Conservation (phyloP, 2,888 invertebrate genomes). For the Eurois occulta region DNA sequence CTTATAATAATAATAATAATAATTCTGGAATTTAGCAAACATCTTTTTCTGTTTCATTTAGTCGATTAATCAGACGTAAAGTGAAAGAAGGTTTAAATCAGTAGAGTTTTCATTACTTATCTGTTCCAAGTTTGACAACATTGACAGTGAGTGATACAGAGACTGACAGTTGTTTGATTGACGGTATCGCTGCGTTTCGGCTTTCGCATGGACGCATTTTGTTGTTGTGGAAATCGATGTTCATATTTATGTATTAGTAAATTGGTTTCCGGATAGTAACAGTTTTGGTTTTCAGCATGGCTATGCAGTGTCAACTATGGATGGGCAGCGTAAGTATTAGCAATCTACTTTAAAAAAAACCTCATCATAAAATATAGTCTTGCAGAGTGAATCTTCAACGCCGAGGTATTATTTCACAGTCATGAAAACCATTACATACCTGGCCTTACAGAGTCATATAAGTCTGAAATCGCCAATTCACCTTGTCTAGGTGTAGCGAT, state of each 20-base stretch:
- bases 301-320: slow-evolving; percentile 95
- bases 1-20: too few relatives aligned
- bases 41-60: not conserved
- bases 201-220: slow-evolving; percentile 1
- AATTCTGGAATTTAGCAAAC: not conserved
- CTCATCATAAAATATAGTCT: not conserved
- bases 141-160: not conserved
- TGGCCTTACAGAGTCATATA: not conserved
- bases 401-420: not conserved
- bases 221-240: slow-evolving; percentile 16
- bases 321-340: slow-evolving; percentile 95
- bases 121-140: not conserved
- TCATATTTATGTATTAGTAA: not conserved
- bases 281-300: slow-evolving; percentile 63
- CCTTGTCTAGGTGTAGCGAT: not conserved
- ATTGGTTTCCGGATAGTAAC: slow-evolving; percentile 6
- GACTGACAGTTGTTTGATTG: not conserved
- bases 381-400: not conserved
- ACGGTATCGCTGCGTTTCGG: too few relatives aligned
- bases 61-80: slow-evolving; percentile 19
- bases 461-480: not conserved
- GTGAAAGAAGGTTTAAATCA: not conserved
- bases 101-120: not conserved
- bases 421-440: not conserved
- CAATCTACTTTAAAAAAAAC: not conserved